phyloP scores from a whole-genome alignment of 1,140 invertebrate genomes.

The Cydia amplana region DNA sequence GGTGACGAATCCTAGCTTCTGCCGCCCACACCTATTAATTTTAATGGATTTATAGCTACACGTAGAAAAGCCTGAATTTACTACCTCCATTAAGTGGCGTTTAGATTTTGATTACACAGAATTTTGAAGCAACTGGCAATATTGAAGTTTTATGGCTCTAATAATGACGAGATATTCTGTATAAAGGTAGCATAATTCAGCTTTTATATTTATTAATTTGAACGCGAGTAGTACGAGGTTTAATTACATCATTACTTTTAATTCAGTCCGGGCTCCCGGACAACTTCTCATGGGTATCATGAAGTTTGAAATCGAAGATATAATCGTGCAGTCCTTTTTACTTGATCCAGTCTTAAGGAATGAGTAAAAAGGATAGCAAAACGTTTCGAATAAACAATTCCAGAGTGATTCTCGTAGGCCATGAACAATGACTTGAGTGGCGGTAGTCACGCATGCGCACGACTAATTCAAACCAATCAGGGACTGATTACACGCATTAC shows the following conservation, averaged over 20 bases:
- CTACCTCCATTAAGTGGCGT: conserved; percentile 49
- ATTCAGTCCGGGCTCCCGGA: conserved; percentile 61
- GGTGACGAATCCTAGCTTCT: conserved; percentile 66
- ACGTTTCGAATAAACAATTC: background rate
- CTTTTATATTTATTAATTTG: background rate
- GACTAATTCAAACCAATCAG: conserved; percentile 78
- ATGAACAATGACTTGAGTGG: conserved; percentile 61
- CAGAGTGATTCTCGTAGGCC: conserved; percentile 9
- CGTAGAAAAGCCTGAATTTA: conserved; percentile 61
- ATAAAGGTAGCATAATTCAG: background rate
- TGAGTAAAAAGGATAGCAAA: background rate
- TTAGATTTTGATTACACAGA: conserved; percentile 39
- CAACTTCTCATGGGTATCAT: conserved; percentile 62
- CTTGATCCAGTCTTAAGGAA: background rate
- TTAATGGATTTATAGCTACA: conserved; percentile 73
- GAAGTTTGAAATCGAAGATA: background rate
- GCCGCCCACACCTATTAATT: conserved; percentile 59
- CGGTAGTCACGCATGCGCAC: conserved; percentile 74
- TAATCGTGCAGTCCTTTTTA: background rate
- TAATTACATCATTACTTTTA: conserved; percentile 77
- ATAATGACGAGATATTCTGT: conserved; percentile 13
- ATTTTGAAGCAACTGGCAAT: conserved; percentile 18
- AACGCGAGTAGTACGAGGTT: conserved; percentile 60
- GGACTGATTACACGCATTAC: conserved; percentile 76
- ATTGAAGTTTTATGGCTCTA: conserved; percentile 24